Evolutionary conservation across 2,888 invertebrate genomes (phyloP), one percentile per base, ranked within the genome.

Genomic region (Lamellibrachia satsuma): DNA sequence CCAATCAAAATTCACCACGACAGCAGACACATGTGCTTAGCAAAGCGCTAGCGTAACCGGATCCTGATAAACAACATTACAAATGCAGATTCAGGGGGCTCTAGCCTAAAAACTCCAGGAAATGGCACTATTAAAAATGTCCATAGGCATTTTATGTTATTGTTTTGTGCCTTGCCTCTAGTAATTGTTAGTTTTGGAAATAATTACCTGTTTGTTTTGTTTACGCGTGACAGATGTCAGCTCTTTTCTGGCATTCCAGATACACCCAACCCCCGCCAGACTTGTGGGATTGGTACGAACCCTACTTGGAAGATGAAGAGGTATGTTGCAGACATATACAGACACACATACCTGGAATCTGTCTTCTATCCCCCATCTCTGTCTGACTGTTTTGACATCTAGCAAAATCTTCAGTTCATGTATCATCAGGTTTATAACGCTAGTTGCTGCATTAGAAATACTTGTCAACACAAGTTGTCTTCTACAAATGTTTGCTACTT

Each of bases 211-310:
- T 92, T 90, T 92, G 9, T n/a, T 93, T 55, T 55, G 90, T 92
- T 9, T 60, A 22, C 22, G 4, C 22, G 6, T 75, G 52, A 8
- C 11, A 9, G n/a, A 52, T 27, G 22, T 92, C 52, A 51, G 22
- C 9, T 7, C n/a, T 92, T 3, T 55, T 91, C 22, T 94, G 91
- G 27, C 27, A 15, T 93, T 93, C 97, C 96, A 98, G 99, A 95
- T 99, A 98, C 97, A 99, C 99, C 9, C 99, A 99, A 96, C 99
- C 99, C 27, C 99, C 99, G 0, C 98, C 98, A 92, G 99, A 99
- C 96, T 97, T 99, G 93, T 98, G 99, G 97, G 98, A 98, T 96
- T 99, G 99, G 99, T 99, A 98, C 96, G 99, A 98, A 95, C 98
- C 98, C 93, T 99, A 99, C 97, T 97, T 99, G 94, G 98, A 99